These are phyloP conservation scores for Cylloceria caligata DNA, from an alignment of 2,888 invertebrate genomes.

Conservation along the genomic window DNA sequence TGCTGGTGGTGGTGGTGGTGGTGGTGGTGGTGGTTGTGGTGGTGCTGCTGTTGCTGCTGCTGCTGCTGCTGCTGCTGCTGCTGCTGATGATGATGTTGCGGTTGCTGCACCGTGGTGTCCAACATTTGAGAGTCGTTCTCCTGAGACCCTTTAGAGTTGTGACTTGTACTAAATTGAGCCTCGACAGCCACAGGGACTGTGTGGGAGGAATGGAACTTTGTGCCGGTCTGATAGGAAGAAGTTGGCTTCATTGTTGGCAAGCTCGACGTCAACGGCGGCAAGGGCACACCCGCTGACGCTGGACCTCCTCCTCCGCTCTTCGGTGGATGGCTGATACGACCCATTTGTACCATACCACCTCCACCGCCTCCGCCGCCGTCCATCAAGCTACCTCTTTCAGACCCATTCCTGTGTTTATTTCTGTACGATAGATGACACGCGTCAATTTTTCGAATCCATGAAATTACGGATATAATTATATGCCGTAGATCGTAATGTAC, in stretches of 20 bases:
- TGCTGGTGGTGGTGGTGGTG: constrained; percentile 68
- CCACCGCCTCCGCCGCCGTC: constrained; percentile 58
- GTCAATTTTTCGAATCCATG: background rate
- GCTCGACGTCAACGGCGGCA: constrained; percentile 78
- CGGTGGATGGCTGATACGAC: constrained; percentile 79
- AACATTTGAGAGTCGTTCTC: constrained; percentile 77
- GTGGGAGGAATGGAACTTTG: constrained; percentile 84
- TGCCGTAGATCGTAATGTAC: no score
- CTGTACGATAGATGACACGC: constrained; percentile 68
- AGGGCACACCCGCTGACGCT: constrained; percentile 69
- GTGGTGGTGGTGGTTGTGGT: no score
- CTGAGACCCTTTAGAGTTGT: constrained; percentile 72
- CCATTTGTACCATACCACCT: constrained; percentile 79
- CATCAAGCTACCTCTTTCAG: constrained; percentile 78
- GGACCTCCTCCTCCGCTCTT: constrained; percentile 69
- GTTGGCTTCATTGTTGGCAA: constrained; percentile 80
- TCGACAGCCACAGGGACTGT: constrained; percentile 63
- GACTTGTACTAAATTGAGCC: constrained; percentile 65
- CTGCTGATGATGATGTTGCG: constrained; percentile 48
- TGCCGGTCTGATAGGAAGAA: constrained; percentile 81
- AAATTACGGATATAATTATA: background rate
- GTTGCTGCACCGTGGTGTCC: constrained; percentile 72
- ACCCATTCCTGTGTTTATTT: constrained; percentile 82
- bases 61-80: constrained; percentile 57
- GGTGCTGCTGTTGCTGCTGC: constrained; percentile 71